Evolutionary conservation across 2,113 vertebrate species (phyloP), one percentile per base, ranked within the genome.

Genomic region (Maccullochella peelii): DNA sequence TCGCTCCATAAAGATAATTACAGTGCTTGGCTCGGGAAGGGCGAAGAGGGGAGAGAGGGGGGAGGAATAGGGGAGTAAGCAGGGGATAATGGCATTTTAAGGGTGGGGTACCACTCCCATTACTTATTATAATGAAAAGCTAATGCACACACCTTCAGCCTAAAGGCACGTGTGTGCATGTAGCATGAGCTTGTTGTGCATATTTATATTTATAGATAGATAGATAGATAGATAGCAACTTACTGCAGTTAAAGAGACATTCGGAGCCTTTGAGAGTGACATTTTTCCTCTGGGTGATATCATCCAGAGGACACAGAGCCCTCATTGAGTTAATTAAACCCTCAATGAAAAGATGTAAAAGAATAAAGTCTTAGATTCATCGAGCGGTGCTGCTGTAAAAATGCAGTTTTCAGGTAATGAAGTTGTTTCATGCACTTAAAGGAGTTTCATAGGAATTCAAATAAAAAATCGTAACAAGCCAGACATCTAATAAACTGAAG

Each of bases 91-190:
- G 89, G 85, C 88, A 93, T 94, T 94, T 93, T 93, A 91, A 93
- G 90, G 88, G 84, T 87, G 82, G 85, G 75, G 86, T 89, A 89
- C 88, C 93, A 93, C 93, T 94, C 82, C 73, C 83, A 89, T 93
- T 94, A 94, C 91, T 94, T 94, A 92, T 90, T 85, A 81, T 93
- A 94, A 94, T 94, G 90, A 91, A 93, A 93, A 89, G 57, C 61
- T 89, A 92, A 94, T 91, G 86, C 82, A 79, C 80, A 82, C 88
- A 92, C 89, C 89, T 91, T 83, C 36, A 70, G 73, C 79, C 54
- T 52, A 25, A 18, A 61, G 58, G 6, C 33, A 9, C 10, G 77
- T 58, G 47, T 62, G 52, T 61, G 61, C 59, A 27, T 58, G 71
- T 42, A 54, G 61, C 57, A 23, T 55, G 40, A 67, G 33, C 61